Conservation (phyloP, 2,888 invertebrate genomes). For the Helobdella robusta region DNA sequence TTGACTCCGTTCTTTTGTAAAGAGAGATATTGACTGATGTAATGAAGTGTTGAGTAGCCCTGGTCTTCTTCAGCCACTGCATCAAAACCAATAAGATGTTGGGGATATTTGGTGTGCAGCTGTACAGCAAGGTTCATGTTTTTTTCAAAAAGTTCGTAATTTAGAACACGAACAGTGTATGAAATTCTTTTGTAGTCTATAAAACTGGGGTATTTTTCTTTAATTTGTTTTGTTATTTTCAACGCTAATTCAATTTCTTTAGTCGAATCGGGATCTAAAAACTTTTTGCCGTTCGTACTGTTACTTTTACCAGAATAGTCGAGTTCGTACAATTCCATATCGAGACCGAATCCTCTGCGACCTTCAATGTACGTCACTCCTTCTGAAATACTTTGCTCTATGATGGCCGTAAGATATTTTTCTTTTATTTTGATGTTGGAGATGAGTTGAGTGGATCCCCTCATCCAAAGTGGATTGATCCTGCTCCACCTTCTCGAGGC, state of each 20-base stretch:
- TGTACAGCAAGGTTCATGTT: neutral
- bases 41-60: slow-evolving; percentile 33
- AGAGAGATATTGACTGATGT: slow-evolving; percentile 26
- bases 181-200: slow-evolving; percentile 31
- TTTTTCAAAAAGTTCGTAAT: slow-evolving; percentile 1
- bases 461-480: neutral
- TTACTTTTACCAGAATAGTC: neutral
- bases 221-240: neutral
- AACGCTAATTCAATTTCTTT: slow-evolving; percentile 15
- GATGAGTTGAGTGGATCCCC: neutral
- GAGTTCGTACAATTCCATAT: slow-evolving; percentile 10
- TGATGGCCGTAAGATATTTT: slow-evolving; percentile 25
- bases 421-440: slow-evolving; percentile 31
- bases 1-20: neutral
- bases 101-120: slow-evolving; percentile 31
- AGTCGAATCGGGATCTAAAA: neutral
- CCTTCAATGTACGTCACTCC: slow-evolving; percentile 34
- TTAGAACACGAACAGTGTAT: slow-evolving; percentile 19
- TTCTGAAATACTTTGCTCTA: slow-evolving; percentile 28
- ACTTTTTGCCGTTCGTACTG: slow-evolving; percentile 14
- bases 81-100: slow-evolving; percentile 34
- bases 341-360: slow-evolving; percentile 21
- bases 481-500: neutral
- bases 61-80: slow-evolving; percentile 35
- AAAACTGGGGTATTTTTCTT: slow-evolving; percentile 24